These are phyloP conservation scores for Sinocyclocheilus anshuiensis DNA, from an alignment of 2,113 vertebrate genomes.

Conservation along the genomic window DNA sequence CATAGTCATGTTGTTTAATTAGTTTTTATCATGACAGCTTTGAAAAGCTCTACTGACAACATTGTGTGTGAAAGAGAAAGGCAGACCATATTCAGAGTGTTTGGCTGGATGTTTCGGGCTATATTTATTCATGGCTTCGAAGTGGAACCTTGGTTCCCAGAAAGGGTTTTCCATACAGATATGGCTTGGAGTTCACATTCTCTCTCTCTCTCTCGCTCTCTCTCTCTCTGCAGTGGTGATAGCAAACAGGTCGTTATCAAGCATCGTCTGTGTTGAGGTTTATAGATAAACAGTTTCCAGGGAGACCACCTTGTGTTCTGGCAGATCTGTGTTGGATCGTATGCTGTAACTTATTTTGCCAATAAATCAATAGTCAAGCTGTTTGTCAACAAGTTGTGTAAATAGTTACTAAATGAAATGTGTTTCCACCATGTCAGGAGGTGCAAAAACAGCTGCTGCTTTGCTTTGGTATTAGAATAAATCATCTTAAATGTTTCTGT, in stretches of 20 bases:
- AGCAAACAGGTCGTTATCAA: slow-evolving; percentile 22
- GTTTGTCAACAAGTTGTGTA: slow-evolving; percentile 22
- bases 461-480: slow-evolving; percentile 7
- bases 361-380: slow-evolving; percentile 35
- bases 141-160: slow-evolving; percentile 42
- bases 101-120: slow-evolving; percentile 24
- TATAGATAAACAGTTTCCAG: slow-evolving; percentile 36
- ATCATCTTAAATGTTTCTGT: neutral
- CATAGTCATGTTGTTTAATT: slow-evolving; percentile 1
- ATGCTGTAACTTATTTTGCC: slow-evolving; percentile 25
- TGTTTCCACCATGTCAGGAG: neutral
- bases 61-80: neutral
- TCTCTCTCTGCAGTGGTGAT: neutral
- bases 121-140: slow-evolving; percentile 25
- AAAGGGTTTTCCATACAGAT: slow-evolving; percentile 40
- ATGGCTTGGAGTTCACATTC: neutral
- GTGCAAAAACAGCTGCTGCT: neutral
- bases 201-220: neutral
- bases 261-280: slow-evolving; percentile 22
- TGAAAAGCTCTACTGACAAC: neutral
- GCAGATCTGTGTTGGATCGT: neutral
- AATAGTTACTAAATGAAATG: slow-evolving; percentile 27
- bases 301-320: slow-evolving; percentile 24
- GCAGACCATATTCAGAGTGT: slow-evolving; percentile 24
- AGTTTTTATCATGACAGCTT: slow-evolving; percentile 20